These are phyloP conservation scores for Oophaga sylvatica DNA, from an alignment of 2,797 vertebrate genomes.

Conservation along the genomic window DNA sequence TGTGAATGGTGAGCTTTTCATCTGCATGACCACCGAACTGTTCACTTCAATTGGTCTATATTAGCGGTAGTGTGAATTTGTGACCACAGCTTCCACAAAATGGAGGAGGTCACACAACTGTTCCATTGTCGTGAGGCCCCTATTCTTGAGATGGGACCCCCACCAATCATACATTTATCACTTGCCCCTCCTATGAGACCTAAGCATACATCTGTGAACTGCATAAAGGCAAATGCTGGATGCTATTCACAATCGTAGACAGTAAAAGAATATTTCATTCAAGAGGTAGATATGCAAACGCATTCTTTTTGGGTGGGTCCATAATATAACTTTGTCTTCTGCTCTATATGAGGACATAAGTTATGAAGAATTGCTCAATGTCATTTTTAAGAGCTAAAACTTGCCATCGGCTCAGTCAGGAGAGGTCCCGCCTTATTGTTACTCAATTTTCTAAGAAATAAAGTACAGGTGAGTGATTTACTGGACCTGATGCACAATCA, in stretches of 20 bases:
- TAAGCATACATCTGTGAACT: too few relatives aligned
- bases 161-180: too few relatives aligned
- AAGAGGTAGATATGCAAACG: neutral
- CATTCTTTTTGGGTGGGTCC: neutral
- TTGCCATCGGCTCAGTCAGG: neutral
- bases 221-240: neutral
- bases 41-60: too few relatives aligned
- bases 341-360: neutral
- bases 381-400: neutral
- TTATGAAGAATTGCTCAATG: neutral
- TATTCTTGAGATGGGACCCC: too few relatives aligned
- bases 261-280: neutral
- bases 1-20: too few relatives aligned
- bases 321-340: neutral
- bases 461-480: slow-evolving; percentile 6
- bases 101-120: too few relatives aligned
- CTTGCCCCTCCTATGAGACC: too few relatives aligned
- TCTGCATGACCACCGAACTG: too few relatives aligned
- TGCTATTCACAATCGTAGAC: neutral
- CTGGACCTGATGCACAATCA: neutral
- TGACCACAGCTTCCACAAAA: too few relatives aligned
- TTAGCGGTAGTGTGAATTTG: too few relatives aligned
- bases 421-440: neutral
- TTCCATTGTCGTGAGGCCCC: too few relatives aligned
- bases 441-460: neutral